Percentiles rank a stretch among this genome's conserved stretches.
Evolutionary conservation across 2,888 invertebrate species (phyloP).

Genomic region (Linyphia triangularis): DNA sequence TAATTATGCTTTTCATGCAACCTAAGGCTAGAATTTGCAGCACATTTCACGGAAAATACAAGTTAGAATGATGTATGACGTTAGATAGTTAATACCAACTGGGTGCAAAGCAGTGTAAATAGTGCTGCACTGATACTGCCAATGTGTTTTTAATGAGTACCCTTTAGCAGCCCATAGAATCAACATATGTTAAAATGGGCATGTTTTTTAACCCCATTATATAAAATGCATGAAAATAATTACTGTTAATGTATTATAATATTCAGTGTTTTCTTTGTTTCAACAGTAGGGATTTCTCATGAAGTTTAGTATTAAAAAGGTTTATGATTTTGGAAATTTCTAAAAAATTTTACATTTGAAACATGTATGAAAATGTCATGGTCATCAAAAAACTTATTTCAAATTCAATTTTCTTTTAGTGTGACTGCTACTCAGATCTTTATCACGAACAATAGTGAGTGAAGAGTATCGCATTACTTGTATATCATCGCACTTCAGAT

Average conservation of each 20-base stretch:
- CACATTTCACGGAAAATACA: constrained; percentile 66
- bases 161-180: constrained; percentile 12
- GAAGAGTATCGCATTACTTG: constrained; percentile 10
- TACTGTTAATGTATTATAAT: constrained; percentile 23
- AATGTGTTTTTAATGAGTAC: background rate
- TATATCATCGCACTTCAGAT: constrained; percentile 28
- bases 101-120: constrained; percentile 67
- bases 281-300: constrained; percentile 19
- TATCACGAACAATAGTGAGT: constrained; percentile 15
- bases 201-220: background rate
- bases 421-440: background rate
- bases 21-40: constrained; percentile 74
- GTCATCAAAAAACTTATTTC: constrained; percentile 34
- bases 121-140: constrained; percentile 67
- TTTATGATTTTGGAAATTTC: constrained; percentile 22
- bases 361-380: constrained; percentile 38
- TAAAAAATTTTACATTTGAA: constrained; percentile 34
- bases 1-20: constrained; percentile 73
- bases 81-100: constrained; percentile 24
- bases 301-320: constrained; percentile 40
- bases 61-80: constrained; percentile 55
- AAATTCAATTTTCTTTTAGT: constrained; percentile 27
- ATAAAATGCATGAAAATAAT: constrained; percentile 5
- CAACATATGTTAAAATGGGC: constrained; percentile 31
- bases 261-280: constrained; percentile 10